phyloP scores from a whole-genome alignment of 2,113 vertebrate genomes.

The Gasterosteus nipponicus region DNA sequence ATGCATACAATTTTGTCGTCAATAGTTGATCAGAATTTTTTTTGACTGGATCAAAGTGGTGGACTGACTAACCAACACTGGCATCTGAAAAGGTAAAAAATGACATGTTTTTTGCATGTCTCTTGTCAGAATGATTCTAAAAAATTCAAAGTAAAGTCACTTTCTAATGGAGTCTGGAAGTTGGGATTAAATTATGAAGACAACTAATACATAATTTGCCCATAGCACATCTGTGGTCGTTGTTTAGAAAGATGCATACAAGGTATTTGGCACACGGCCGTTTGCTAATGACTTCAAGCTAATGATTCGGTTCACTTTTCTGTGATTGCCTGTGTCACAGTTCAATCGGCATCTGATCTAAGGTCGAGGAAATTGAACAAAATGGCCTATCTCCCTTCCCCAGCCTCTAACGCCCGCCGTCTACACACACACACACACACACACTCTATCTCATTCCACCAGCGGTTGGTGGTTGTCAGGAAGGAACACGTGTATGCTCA shows the following conservation, averaged over 20 bases:
- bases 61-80: not conserved
- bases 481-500: slow-evolving; percentile 64
- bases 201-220: not conserved
- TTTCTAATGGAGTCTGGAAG: not conserved
- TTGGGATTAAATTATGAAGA: slow-evolving; percentile 1
- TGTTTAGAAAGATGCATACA: slow-evolving; percentile 19
- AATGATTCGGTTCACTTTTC: slow-evolving; percentile 57
- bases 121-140: not conserved
- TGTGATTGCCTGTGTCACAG: slow-evolving; percentile 62
- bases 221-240: slow-evolving; percentile 1
- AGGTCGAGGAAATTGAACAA: slow-evolving; percentile 72
- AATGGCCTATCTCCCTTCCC: slow-evolving; percentile 62
- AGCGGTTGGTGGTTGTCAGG: slow-evolving; percentile 52
- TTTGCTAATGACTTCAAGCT: slow-evolving; percentile 41
- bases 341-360: slow-evolving; percentile 67
- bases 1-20: not conserved
- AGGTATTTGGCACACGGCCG: slow-evolving; percentile 25
- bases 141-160: not conserved
- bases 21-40: not conserved
- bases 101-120: not conserved
- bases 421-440: slow-evolving; percentile 26
- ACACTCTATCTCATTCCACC: slow-evolving; percentile 43
- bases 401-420: slow-evolving; percentile 43
- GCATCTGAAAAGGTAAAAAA: not conserved
- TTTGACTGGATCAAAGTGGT: not conserved